Percentiles rank a stretch among this genome's conserved stretches.
Evolutionary conservation across 2,113 vertebrate species (phyloP).

Genomic region (human): GRCh38 chrX:134711001-134711500

Average conservation of each 20-base stretch:
- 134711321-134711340: slow-evolving; percentile 54
- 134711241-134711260: neutral
- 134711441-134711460: slow-evolving; percentile 48
- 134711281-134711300: neutral
- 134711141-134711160: neutral
- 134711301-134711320: slow-evolving; percentile 50
- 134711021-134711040: slow-evolving; percentile 38
- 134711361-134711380: slow-evolving; percentile 26
- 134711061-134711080: neutral
- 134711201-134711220: neutral
- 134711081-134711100: slow-evolving; percentile 18
- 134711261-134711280: slow-evolving; percentile 42
- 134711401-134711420: slow-evolving; percentile 27
- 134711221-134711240: neutral
- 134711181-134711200: neutral
- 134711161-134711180: neutral
- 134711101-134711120: slow-evolving; percentile 29
- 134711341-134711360: slow-evolving; percentile 53
- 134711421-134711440: slow-evolving; percentile 52
- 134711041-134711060: neutral
- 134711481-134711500: slow-evolving; percentile 57
- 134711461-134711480: neutral
- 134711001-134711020: neutral
- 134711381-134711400: slow-evolving; percentile 46
- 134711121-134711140: slow-evolving; percentile 1